Percentiles rank a stretch among this genome's conserved stretches.
phyloP scores from a whole-genome alignment of 2,113 vertebrate genomes.

The Neolamprologus cancellatus region DNA sequence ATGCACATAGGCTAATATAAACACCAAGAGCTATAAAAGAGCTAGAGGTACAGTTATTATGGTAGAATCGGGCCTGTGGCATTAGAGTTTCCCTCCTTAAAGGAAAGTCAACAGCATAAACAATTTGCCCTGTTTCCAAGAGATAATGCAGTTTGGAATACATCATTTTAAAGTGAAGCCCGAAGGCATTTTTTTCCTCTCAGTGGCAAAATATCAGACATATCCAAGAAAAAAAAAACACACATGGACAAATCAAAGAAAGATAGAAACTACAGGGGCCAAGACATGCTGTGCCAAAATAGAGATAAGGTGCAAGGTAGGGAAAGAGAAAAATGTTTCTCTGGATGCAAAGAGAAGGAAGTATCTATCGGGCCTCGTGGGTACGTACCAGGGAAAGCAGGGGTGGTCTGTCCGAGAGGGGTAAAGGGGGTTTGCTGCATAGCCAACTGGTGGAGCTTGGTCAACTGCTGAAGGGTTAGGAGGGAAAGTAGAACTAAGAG shows the following conservation, averaged over 20 bases:
- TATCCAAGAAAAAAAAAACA: conserved; percentile 29
- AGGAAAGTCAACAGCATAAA: not conserved
- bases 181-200: not conserved
- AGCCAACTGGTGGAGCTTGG: conserved; percentile 99
- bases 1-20: not conserved
- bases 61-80: not conserved
- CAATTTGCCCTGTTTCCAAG: not conserved
- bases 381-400: conserved; percentile 99
- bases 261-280: conserved; percentile 20
- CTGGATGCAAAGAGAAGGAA: conserved; percentile 84
- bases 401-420: conserved; percentile 99
- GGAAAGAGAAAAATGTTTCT: conserved; percentile 63
- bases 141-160: not conserved
- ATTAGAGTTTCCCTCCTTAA: not conserved
- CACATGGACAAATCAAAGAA: conserved; percentile 4
- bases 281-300: conserved; percentile 37
- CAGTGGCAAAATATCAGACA: conserved; percentile 1
- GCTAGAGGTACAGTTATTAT: not conserved
- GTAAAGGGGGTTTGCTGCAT: conserved; percentile 99
- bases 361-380: conserved; percentile 81
- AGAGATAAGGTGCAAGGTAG: conserved; percentile 51
- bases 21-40: not conserved
- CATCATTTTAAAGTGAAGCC: not conserved
- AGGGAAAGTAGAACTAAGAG: conserved; percentile 98
- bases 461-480: conserved; percentile 96